phyloP scores from a whole-genome alignment of 2,888 invertebrate species.

The Belgica antarctica region DNA sequence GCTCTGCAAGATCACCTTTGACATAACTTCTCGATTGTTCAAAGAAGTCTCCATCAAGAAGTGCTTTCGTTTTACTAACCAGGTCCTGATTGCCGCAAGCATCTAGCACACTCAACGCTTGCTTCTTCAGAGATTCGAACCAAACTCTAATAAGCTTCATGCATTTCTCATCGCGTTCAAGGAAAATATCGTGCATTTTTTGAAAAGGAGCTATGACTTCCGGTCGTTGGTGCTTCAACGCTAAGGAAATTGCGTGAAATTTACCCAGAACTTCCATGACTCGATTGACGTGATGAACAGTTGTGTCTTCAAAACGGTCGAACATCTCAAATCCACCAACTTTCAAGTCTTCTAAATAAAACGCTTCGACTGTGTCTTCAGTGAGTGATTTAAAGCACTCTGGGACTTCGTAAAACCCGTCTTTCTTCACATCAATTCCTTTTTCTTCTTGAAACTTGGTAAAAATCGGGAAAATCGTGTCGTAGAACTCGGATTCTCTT shows the following conservation, averaged over 20 bases:
- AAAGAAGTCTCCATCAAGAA: slow-evolving; percentile 44
- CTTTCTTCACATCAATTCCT: slow-evolving; percentile 45
- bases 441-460: slow-evolving; percentile 49
- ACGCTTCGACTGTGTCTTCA: slow-evolving; percentile 53
- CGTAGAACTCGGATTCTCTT: slow-evolving; percentile 50
- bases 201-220: slow-evolving; percentile 47
- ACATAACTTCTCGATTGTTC: slow-evolving; percentile 42
- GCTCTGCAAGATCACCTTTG: slow-evolving; percentile 49
- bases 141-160: slow-evolving; percentile 48
- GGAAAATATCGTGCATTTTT: slow-evolving; percentile 48
- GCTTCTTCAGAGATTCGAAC: slow-evolving; percentile 48
- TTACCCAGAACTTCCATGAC: slow-evolving; percentile 56
- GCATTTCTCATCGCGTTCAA: slow-evolving; percentile 24
- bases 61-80: slow-evolving; percentile 47
- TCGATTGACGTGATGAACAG: slow-evolving; percentile 51
- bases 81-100: slow-evolving; percentile 45
- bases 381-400: slow-evolving; percentile 47
- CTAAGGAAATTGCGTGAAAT: slow-evolving; percentile 57
- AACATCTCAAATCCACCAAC: slow-evolving; percentile 54
- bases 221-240: slow-evolving; percentile 50
- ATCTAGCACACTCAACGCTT: too few species aligned
- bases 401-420: slow-evolving; percentile 49
- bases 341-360: slow-evolving; percentile 57
- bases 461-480: slow-evolving; percentile 49
- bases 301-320: slow-evolving; percentile 53